Base-by-base conservation (phyloP, 35 echinoderm and acorn worm genomes). In the Eucidaris tribuloides region DNA sequence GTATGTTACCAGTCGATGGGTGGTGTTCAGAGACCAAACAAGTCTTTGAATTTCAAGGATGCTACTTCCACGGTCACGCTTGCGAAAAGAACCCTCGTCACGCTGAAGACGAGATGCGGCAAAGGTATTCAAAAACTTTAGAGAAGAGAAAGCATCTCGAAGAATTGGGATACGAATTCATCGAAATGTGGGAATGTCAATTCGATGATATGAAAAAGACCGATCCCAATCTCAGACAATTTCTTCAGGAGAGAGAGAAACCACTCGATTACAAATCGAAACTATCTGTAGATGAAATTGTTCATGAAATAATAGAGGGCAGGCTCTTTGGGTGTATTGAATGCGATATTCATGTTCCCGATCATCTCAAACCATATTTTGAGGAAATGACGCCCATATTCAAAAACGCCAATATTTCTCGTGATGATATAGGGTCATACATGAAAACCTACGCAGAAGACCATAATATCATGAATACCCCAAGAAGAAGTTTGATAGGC, bases 31-130 rank as follows among this genome's bases (percentile, higher is more conserved):
- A n/a, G n/a, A n/a, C n/a, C n/a, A n/a, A n/a, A n/a, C n/a, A n/a
- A n/a, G n/a, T n/a, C n/a, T n/a, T n/a, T n/a, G n/a, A n/a, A n/a
- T 85, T 48, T 15, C 54, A 81, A 60, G 85, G 85, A 45, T 85
- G 59, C 65, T 65, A 46, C 4, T 80, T 20, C 20, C 77, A 80
- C 30, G 46, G 77, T 31, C 77, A 80, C 41, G 15, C 19, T 24
- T 80, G 77, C 31, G 7, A 3, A 30, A 3, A 22, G 43, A 80
- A 80, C 35, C 43, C 48, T 37, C 37, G 29, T 42, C 13, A 82
- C 6, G 7, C 27, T 23, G 22, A 74, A 20, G 3, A 81, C 11
- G 55, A 30, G 17, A 86, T 77, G 84, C 28, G 48, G 24, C 5
- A 32, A 14, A 2, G 2, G 46, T 86, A 57, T 39, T 14, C 38